Evolutionary conservation across 2,797 vertebrate species (phyloP).

Genomic region (Emys orbicularis): DNA sequence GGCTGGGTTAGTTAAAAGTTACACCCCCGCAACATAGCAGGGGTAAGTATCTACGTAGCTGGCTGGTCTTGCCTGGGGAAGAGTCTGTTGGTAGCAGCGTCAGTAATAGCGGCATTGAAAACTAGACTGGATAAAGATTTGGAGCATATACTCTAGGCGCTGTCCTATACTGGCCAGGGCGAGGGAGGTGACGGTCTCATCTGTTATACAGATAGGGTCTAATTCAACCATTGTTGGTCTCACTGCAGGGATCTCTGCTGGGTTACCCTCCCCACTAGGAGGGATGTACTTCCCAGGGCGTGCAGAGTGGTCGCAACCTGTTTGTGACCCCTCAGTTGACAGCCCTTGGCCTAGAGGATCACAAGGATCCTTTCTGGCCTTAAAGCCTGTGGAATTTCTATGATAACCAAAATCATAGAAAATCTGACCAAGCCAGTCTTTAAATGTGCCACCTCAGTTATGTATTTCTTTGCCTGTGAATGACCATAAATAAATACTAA

Average conservation of each 20-base stretch:
- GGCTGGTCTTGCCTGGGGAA: neutral
- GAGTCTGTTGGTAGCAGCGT: neutral
- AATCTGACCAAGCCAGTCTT: neutral
- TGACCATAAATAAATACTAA: neutral
- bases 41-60: neutral
- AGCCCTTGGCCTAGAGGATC: neutral
- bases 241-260: neutral
- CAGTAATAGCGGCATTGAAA: neutral
- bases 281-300: neutral
- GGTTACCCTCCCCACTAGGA: neutral
- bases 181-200: neutral
- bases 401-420: neutral
- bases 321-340: neutral
- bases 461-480: constrained; percentile 2
- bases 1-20: neutral
- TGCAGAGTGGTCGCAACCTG: neutral
- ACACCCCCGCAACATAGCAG: neutral
- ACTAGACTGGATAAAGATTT: neutral
- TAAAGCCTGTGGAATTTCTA: neutral
- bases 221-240: neutral
- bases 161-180: neutral
- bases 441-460: neutral
- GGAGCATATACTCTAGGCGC: neutral
- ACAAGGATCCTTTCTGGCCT: neutral
- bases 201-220: neutral